A percentile compares a stretch with the other conserved stretches of the same genome.
These are phyloP conservation scores for Microctenopoma lineatum DNA, from an alignment of 2,797 vertebrate species.

Conservation along the genomic window DNA sequence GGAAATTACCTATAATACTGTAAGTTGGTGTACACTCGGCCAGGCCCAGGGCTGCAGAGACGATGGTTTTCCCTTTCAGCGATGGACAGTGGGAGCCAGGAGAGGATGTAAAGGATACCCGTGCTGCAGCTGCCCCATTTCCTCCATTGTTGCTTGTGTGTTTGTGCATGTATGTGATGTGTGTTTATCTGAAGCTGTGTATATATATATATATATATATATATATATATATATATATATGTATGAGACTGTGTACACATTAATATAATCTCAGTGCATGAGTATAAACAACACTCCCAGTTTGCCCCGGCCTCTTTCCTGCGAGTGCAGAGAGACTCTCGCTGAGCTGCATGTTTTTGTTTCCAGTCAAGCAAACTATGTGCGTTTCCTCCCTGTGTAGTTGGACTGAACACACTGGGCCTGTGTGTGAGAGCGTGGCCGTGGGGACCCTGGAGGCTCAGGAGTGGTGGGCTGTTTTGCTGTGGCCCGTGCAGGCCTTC, in stretches of 20 bases:
- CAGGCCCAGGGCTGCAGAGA: slow-evolving; percentile 38
- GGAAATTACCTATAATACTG: slow-evolving; percentile 71
- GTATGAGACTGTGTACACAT: not conserved
- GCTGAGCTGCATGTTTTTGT: slow-evolving; percentile 67
- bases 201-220: not conserved
- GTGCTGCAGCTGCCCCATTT: slow-evolving; percentile 60
- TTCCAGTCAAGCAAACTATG: slow-evolving; percentile 64
- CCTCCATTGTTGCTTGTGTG: slow-evolving; percentile 55
- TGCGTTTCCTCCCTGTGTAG: slow-evolving; percentile 63
- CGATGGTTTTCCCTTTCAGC: slow-evolving; percentile 67
- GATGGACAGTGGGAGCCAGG: slow-evolving; percentile 52
- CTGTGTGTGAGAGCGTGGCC: slow-evolving; percentile 39
- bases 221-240: not conserved
- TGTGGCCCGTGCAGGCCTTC: slow-evolving; percentile 50
- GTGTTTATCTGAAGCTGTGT: slow-evolving; percentile 20
- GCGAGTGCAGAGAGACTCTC: slow-evolving; percentile 53
- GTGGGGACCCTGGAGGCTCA: slow-evolving; percentile 32
- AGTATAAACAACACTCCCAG: slow-evolving; percentile 28
- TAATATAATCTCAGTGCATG: slow-evolving; percentile 15
- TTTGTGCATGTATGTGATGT: slow-evolving; percentile 23
- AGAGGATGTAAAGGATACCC: slow-evolving; percentile 74
- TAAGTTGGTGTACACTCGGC: slow-evolving; percentile 39
- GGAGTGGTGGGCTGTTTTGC: slow-evolving; percentile 54
- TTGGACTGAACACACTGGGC: slow-evolving; percentile 60
- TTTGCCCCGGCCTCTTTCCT: slow-evolving; percentile 61